Percentiles rank a stretch among this genome's conserved stretches.
Conservation (phyloP, 2,797 vertebrate genomes). For the Bradypus variegatus region DNA sequence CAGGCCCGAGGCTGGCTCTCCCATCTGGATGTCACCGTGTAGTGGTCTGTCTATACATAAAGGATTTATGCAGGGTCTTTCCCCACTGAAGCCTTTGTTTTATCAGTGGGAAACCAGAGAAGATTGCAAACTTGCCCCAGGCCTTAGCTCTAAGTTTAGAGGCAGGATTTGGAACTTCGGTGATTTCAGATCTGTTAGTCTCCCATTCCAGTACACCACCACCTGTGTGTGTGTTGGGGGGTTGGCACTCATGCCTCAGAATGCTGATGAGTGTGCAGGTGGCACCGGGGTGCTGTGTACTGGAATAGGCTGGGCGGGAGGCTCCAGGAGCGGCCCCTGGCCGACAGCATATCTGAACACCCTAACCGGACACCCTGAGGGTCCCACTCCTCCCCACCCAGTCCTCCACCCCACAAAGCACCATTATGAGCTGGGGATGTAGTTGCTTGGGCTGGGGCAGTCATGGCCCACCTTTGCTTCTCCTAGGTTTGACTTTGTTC, state of each 20-base stretch:
- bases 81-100: background rate
- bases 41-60: background rate
- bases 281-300: background rate
- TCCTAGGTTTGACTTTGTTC: background rate
- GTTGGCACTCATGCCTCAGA: background rate
- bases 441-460: background rate
- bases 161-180: background rate
- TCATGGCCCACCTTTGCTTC: background rate
- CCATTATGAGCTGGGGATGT: background rate
- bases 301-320: background rate
- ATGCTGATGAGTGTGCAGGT: background rate
- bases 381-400: background rate
- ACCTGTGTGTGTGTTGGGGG: background rate
- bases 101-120: background rate
- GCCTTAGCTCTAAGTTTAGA: background rate
- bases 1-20: background rate
- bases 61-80: background rate
- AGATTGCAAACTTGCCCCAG: background rate
- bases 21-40: background rate
- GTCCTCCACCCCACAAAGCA: background rate
- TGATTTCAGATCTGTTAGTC: background rate
- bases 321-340: background rate
- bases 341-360: background rate
- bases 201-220: accelerated
- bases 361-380: background rate